phyloP scores from a whole-genome alignment of 2,888 invertebrate genomes.

The Cryptocephalus moraei region DNA sequence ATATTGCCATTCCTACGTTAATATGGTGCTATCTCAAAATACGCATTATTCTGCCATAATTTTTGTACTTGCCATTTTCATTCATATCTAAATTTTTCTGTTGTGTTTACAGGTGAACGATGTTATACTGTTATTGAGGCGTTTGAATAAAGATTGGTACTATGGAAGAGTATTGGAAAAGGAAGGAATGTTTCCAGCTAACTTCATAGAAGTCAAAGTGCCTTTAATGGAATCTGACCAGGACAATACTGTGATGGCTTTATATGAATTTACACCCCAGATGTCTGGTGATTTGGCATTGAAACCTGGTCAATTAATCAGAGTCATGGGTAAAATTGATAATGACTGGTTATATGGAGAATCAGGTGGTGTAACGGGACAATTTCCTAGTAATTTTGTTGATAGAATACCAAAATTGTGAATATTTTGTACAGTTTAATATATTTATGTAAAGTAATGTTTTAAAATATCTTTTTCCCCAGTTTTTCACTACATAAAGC shows the following conservation, averaged over 20 bases:
- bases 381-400: constrained; percentile 72
- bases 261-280: constrained; percentile 61
- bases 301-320: constrained; percentile 42
- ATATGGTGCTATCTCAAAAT: too few relatives aligned
- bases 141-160: constrained; percentile 72
- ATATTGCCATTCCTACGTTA: too few relatives aligned
- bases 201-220: constrained; percentile 66
- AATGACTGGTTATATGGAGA: constrained; percentile 73
- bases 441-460: too few relatives aligned
- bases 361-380: constrained; percentile 54
- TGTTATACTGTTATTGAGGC: constrained; percentile 56
- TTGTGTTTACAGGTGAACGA: constrained; percentile 53
- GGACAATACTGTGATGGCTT: constrained; percentile 48
- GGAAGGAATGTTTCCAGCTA: constrained; percentile 74
- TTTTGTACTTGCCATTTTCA: too few relatives aligned
- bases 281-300: constrained; percentile 27
- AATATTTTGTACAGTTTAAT: neutral
- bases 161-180: constrained; percentile 53
- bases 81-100: too few relatives aligned
- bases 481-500: too few relatives aligned
- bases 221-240: constrained; percentile 43
- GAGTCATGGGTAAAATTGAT: constrained; percentile 56
- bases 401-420: constrained; percentile 17
- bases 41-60: too few relatives aligned
- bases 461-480: too few relatives aligned